phyloP scores from a whole-genome alignment of 2,888 invertebrate genomes.

The Chrysodeixis includens region DNA sequence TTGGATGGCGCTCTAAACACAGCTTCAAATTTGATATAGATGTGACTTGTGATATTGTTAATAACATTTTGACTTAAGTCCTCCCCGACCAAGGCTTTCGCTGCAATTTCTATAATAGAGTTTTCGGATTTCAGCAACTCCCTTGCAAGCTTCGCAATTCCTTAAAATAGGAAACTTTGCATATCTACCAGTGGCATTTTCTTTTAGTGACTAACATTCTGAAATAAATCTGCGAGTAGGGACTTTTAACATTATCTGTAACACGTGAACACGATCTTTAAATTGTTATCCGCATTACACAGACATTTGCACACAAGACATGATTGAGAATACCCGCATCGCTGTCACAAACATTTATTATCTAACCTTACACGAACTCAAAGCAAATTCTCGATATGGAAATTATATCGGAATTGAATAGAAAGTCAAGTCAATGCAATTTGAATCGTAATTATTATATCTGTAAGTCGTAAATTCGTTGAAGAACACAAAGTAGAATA shows the following conservation, averaged over 20 bases:
- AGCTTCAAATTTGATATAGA: conserved; percentile 67
- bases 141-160: conserved; percentile 72
- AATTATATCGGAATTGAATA: background rate
- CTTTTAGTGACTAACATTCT: conserved; percentile 68
- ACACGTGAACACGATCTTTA: conserved; percentile 42
- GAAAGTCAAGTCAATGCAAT: background rate
- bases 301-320: conserved; percentile 11
- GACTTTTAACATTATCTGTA: conserved; percentile 17
- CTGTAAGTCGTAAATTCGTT: background rate
- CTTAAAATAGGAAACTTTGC: conserved; percentile 59
- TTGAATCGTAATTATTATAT: conserved; percentile 15
- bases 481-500: conserved; percentile 43
- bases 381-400: conserved; percentile 17
- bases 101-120: conserved; percentile 58
- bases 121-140: conserved; percentile 58
- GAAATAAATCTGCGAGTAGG: conserved; percentile 51
- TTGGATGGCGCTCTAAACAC: conserved; percentile 71
- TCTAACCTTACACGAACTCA: conserved; percentile 18
- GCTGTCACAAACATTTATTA: conserved; percentile 23
- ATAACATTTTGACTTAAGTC: conserved; percentile 57
- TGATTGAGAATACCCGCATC: conserved; percentile 12
- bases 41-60: conserved; percentile 56
- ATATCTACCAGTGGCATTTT: conserved; percentile 59
- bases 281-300: conserved; percentile 6
- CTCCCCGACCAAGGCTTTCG: conserved; percentile 63